These are phyloP conservation scores for Chrysomela aeneicollis DNA, from an alignment of 2,888 invertebrate species.

Conservation along the genomic window DNA sequence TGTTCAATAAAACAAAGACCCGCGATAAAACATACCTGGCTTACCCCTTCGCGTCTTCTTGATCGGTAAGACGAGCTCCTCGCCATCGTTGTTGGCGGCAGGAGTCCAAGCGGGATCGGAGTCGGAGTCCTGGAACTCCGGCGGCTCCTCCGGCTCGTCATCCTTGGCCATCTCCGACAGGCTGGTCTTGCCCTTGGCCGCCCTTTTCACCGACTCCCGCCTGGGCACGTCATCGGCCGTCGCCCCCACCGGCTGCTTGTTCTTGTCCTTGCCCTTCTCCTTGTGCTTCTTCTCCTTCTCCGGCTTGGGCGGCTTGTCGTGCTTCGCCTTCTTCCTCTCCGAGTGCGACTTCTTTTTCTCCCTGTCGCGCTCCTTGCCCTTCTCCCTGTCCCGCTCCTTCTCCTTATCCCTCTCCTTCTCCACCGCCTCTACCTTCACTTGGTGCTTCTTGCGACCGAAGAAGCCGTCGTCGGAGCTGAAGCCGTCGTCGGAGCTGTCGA, in stretches of 20 bases:
- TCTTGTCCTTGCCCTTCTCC: constrained; percentile 55
- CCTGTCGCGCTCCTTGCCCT: constrained; percentile 35
- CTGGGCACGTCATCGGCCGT: constrained; percentile 65
- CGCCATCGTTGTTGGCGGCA: constrained; percentile 60
- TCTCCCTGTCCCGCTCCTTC: constrained; percentile 31
- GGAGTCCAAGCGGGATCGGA: constrained; percentile 82
- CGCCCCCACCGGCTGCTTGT: constrained; percentile 49
- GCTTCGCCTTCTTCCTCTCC: constrained; percentile 40
- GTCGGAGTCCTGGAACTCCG: constrained; percentile 66
- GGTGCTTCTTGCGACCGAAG: constrained; percentile 61
- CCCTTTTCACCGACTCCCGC: constrained; percentile 70
- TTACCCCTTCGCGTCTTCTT: constrained; percentile 52
- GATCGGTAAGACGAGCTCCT: constrained; percentile 56
- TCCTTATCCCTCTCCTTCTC: constrained; percentile 39
- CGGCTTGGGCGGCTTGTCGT: constrained; percentile 23
- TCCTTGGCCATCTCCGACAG: constrained; percentile 64
- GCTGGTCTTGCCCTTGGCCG: constrained; percentile 72
- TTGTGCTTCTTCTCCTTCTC: constrained; percentile 47
- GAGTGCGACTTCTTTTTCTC: constrained; percentile 29
- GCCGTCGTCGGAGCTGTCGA: constrained; percentile 73
- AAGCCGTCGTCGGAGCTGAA: constrained; percentile 69
- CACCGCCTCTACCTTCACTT: constrained; percentile 32
- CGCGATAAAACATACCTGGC: constrained; percentile 37
- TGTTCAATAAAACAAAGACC: constrained; percentile 17
- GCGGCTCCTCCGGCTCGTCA: constrained; percentile 67